phyloP scores from a whole-genome alignment of 2,888 invertebrate genomes.

The Diaphora mendica region DNA sequence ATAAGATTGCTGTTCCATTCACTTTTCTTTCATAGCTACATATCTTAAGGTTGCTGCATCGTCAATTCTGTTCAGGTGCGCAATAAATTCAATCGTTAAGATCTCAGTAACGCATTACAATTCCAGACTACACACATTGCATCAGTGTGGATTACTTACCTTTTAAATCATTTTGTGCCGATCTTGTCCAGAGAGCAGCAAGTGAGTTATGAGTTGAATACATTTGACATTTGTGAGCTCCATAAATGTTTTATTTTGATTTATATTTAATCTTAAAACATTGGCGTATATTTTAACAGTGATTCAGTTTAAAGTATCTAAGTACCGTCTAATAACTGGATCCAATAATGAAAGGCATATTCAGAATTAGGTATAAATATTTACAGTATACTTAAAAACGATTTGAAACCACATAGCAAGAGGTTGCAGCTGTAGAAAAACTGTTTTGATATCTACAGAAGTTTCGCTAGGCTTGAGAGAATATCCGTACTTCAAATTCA shows the following conservation, averaged over 20 bases:
- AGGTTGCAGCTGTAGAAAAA: slow-evolving; percentile 33
- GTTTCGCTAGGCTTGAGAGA: slow-evolving; percentile 24
- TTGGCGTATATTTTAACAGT: slow-evolving; percentile 27
- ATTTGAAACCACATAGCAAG: slow-evolving; percentile 41
- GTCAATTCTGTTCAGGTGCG: slow-evolving; percentile 46
- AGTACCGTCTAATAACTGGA: slow-evolving; percentile 15
- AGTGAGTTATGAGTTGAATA: slow-evolving; percentile 41
- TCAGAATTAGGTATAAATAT: slow-evolving; percentile 39
- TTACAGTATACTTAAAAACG: slow-evolving; percentile 45
- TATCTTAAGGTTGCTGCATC: slow-evolving; percentile 24
- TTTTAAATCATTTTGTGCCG: slow-evolving; percentile 63
- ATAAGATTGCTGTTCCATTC: slow-evolving; percentile 14
- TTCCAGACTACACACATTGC: slow-evolving; percentile 61
- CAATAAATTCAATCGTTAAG: slow-evolving; percentile 60
- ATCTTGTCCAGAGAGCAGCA: slow-evolving; percentile 33
- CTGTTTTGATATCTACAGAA: slow-evolving; percentile 27
- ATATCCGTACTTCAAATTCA: slow-evolving; percentile 30
- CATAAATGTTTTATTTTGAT: slow-evolving; percentile 48
- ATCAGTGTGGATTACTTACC: slow-evolving; percentile 64
- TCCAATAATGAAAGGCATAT: slow-evolving; percentile 32
- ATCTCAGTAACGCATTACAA: slow-evolving; percentile 65
- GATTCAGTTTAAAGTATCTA: slow-evolving; percentile 42
- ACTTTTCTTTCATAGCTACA: slow-evolving; percentile 34
- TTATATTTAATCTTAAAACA: slow-evolving; percentile 21
- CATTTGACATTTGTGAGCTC: slow-evolving; percentile 37